Base-by-base conservation (phyloP, 1,140 invertebrate genomes). In the Drosophila sulfurigaster region DNA sequence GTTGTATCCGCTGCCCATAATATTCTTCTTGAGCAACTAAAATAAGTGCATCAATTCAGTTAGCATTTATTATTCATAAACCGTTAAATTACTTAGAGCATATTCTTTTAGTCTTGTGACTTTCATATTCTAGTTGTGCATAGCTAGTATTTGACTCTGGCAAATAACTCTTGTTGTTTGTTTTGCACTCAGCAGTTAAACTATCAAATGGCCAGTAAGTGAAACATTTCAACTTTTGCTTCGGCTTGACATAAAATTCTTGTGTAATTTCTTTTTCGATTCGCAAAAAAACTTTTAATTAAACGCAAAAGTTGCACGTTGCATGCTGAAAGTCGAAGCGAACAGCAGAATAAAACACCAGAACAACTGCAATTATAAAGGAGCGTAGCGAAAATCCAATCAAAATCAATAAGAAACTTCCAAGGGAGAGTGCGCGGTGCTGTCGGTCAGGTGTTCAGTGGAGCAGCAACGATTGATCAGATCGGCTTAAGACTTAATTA, bases 211-310 rank as follows among this genome's bases (percentile, higher is more conserved):
- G 41, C 32, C 11, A 25, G 35, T 28, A 64, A 56, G 49, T 13
- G 25, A 28, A 67, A 15, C 45, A 25, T 48, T 56, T 63, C 35
- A 63, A 52, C 62, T 46, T 16, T 16, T 28, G 20, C 75, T 62
- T 51, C 20, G 13, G 8, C 30, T 16, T 25, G 20, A 63, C 66
- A 66, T 46, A 30, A 69, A 78, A 54, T 75, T 68, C 28, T 60
- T 66, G 52, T 69, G 51, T 70, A 51, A 74, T 57, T 78, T 46
- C 60, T 51, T 56, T 52, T 28, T 35, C 51, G n/a, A 25, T 41
- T 20, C 8, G 54, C 8, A 51, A 25, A 25, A 38, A 63, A 88
- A 70, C 68, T 88, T 82, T 88, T 88, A 88, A 88, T 88, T 82
- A 73, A 79, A 79, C 51, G 52, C 38, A 58, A 70, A 79, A 79